Evolutionary conservation across 2,888 invertebrate species (phyloP), one percentile per base, ranked within the genome.

Genomic region (Aporophyla lueneburgensis): DNA sequence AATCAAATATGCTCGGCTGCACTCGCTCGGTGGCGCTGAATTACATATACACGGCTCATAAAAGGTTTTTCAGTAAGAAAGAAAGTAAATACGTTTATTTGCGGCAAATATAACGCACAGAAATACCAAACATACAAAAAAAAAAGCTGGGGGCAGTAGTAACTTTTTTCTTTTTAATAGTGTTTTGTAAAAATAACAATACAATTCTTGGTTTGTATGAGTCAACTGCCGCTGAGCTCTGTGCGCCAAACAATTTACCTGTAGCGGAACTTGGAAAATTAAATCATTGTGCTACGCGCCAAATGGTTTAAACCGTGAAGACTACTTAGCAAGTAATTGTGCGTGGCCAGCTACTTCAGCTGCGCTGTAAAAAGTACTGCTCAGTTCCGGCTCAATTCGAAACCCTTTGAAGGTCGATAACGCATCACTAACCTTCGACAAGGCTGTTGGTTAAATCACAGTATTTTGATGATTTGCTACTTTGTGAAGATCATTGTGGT

Each of bases 351-450:
- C 21, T 76, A 76, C 46, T 49, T 59, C 21, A 14, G 9, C 7
- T 33, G 46, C 12, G 24, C 71, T 46, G 62, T 21, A 78, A 83
- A 71, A 68, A 67, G 51, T 80, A 71, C 63, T 65, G 33, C 59
- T 54, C 14, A 58, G 68, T 82, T 75, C 74, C 73, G 71, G 51
- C 24, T 73, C 59, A 70, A 80, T 75, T 85, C 63, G 71, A 66
- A 83, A 80, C 85, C 83, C 77, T 83, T 80, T 74, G 71, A 86
- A 86, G 85, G 85, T 40, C 58, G 65, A 71, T 49, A 51, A 53
- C 72, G 73, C 77, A 80, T 83, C 74, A 80, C 58, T 75, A 61
- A 82, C 72, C 77, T 73, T 69, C 9, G 1, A 62, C 70, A 80
- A 86, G 84, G 76, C 62, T 76, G 14, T 14, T 59, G 21, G 12